Evolutionary conservation across 2,797 vertebrate species (phyloP).

Genomic region (Eospalax fontanierii): DNA sequence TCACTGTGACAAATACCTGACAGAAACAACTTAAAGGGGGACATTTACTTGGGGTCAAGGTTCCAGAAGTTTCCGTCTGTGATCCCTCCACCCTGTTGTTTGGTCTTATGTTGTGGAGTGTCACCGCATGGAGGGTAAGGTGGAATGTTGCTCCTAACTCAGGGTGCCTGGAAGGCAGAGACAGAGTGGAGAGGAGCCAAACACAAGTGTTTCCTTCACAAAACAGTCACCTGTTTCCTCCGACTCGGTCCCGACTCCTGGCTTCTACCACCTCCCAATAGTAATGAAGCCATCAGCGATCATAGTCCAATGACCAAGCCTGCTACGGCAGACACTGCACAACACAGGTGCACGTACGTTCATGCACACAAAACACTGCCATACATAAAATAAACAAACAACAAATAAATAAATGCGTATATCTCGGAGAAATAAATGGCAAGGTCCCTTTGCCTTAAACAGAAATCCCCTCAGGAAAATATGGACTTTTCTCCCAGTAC

Average conservation of each 20-base stretch:
- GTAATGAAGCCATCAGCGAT: not conserved
- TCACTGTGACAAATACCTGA: not conserved
- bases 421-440: rapidly evolving
- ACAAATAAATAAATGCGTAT: too few relatives aligned
- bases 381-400: too few relatives aligned
- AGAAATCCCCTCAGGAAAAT: not conserved
- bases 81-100: too few relatives aligned
- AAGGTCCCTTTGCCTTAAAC: not conserved
- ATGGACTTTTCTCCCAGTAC: too few relatives aligned
- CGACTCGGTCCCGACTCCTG: not conserved
- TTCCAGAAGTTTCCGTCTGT: not conserved
- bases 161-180: not conserved
- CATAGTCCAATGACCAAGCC: not conserved
- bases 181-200: rapidly evolving
- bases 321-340: too few relatives aligned
- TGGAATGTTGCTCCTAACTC: not conserved
- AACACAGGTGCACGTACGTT: too few relatives aligned
- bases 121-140: too few relatives aligned
- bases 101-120: not conserved
- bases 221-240: not conserved
- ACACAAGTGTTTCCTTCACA: too few relatives aligned
- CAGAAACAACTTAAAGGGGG: not conserved
- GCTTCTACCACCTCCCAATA: not conserved
- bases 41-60: not conserved
- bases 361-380: too few relatives aligned